Percentiles rank a stretch among this genome's conserved stretches.
These are phyloP conservation scores for Onychostruthus taczanowskii DNA, from an alignment of 2,113 vertebrate species.

Conservation along the genomic window DNA sequence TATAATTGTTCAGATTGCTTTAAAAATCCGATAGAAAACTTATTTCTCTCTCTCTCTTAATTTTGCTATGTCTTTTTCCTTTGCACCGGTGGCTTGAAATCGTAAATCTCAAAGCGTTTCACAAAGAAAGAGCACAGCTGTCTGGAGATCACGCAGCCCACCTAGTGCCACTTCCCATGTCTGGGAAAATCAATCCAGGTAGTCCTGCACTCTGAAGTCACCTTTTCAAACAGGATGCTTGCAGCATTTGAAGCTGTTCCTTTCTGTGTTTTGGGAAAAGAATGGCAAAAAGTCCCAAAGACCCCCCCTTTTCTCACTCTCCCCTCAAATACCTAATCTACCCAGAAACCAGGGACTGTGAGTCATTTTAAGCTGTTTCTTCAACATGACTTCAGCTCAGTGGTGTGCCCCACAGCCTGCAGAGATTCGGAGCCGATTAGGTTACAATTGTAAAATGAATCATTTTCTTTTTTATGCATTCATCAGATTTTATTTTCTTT, in stretches of 20 bases:
- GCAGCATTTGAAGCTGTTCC: not conserved
- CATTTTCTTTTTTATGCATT: not conserved
- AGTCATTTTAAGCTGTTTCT: constrained; percentile 49
- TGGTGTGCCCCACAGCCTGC: constrained; percentile 12
- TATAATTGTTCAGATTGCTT: not conserved
- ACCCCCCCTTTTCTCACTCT: not conserved
- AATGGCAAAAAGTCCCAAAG: not conserved
- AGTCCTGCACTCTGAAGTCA: constrained; percentile 11
- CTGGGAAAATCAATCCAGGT: constrained; percentile 42
- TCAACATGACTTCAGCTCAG: constrained; percentile 3
- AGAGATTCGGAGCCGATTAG: constrained; percentile 15
- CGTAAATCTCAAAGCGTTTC: not conserved
- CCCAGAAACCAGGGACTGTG: not conserved
- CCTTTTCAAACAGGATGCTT: not conserved
- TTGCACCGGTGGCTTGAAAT: not conserved
- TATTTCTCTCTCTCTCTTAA: not conserved
- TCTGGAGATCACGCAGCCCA: not conserved
- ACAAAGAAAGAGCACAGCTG: constrained; percentile 12
- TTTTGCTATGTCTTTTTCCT: constrained; percentile 7
- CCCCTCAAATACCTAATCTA: not conserved
- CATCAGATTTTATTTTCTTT: not conserved
- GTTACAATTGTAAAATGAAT: not conserved
- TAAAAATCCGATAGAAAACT: constrained; percentile 42
- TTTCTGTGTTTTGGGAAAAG: not conserved
- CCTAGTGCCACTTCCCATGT: not conserved